phyloP scores from a whole-genome alignment of 2,888 invertebrate genomes.

The Omphaloscelis lunosa region DNA sequence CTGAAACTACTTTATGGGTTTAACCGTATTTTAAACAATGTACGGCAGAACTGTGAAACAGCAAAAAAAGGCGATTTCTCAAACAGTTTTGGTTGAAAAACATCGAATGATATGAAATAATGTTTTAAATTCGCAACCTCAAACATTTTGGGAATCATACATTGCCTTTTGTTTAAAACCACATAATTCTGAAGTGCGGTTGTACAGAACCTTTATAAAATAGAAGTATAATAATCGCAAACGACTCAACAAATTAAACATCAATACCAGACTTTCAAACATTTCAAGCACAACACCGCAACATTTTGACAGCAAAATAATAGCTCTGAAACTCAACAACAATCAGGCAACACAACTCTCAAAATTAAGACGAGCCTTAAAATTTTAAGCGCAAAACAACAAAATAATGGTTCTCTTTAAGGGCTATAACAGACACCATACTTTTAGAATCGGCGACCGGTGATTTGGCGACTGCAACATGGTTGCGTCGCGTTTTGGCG shows the following conservation, averaged over 20 bases:
- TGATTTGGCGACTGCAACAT: not conserved
- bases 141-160: not conserved
- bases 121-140: not conserved
- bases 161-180: not conserved
- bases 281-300: constrained; percentile 19
- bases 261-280: constrained; percentile 56
- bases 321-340: constrained; percentile 45
- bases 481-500: too few species aligned
- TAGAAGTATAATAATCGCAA: constrained; percentile 14
- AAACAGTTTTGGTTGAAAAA: too few species aligned
- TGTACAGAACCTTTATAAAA: not conserved
- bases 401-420: constrained; percentile 33
- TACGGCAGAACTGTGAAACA: rapidly evolving
- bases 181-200: not conserved
- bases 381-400: constrained; percentile 38
- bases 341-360: constrained; percentile 29
- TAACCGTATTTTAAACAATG: too few species aligned
- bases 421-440: not conserved
- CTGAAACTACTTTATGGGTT: too few species aligned
- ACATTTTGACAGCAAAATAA: constrained; percentile 53
- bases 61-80: not conserved
- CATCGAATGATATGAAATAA: too few species aligned
- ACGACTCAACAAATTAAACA: constrained; percentile 52
- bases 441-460: not conserved
- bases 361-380: constrained; percentile 43